Base-by-base conservation (phyloP, 2,113 vertebrate genomes). In the Sapayoa aenigma region DNA sequence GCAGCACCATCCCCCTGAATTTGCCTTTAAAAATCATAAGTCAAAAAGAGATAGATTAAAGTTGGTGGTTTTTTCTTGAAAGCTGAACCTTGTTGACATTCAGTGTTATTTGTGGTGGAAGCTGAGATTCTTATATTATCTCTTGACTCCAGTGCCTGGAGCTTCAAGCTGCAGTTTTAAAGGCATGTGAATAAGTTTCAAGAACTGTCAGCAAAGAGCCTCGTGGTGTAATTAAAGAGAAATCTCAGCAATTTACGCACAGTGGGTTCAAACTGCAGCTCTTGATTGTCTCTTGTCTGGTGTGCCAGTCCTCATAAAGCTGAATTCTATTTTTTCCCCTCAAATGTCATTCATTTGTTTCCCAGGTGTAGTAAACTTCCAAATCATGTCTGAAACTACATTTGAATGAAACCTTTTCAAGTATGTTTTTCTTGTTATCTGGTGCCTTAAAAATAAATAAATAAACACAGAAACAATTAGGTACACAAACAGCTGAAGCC, bases 81-180 rank as follows among this genome's bases (percentile, higher is more conserved):
- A 56, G 17, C 72, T 75, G 60, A 92, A 46, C 28, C 28, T 78
- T 77, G 37, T 83, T 93, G 71, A 80, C 18, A 39, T 65, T 81
- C 42, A 55, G 9, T 37, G 55, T 67, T 59, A 46, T 69, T 74
- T 85, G 50, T 67, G 58, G 44, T 67, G 41, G 82, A 83, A 80
- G 17, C 9, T 41, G 31, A 93, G 42, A n/a, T 8, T 89, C 39
- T 72, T 7, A 9, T 30, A 83, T 23, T n/a, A 55, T 71, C 47
- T 72, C 28, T 88, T 84, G 72, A 84, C 88, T 81, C 39, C 14
- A 78, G 63, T 50, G n/a, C 33, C 41, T 59, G 41, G 20, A 91
- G 47, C 47, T 90, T 81, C 39, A 74, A 95, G 44, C 15, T 71
- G 59, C 27, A 19, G 14, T 75, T 95, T 95, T 65, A 90, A 86